A percentile compares a stretch with the other conserved stretches of the same genome.
phyloP scores from a whole-genome alignment of 2,888 invertebrate genomes.

The Cosmopolites sordidus region DNA sequence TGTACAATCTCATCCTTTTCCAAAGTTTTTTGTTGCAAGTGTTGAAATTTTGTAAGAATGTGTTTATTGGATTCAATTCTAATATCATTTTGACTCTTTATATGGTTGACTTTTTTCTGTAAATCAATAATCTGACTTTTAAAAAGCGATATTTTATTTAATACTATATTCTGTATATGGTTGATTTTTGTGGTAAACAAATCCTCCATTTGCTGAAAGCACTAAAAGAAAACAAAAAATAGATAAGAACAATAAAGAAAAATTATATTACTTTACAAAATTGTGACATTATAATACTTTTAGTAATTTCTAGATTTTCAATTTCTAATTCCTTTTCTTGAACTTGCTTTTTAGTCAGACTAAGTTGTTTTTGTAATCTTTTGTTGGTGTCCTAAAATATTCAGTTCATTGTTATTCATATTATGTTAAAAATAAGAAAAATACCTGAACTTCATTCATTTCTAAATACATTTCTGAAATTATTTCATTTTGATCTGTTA shows the following conservation, averaged over 20 bases:
- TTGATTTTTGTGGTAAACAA: slow-evolving; percentile 12
- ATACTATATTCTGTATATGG: slow-evolving; percentile 8
- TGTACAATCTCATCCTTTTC: slow-evolving; percentile 34
- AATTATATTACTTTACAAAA: slow-evolving; percentile 31
- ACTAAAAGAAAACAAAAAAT: slow-evolving; percentile 25
- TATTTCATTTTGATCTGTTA: slow-evolving; percentile 44
- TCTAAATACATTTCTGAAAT: slow-evolving; percentile 42
- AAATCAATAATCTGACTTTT: slow-evolving; percentile 13
- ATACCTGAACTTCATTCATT: slow-evolving; percentile 37
- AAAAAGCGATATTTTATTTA: slow-evolving; percentile 5
- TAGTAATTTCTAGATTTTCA: slow-evolving; percentile 28
- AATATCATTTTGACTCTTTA: slow-evolving; percentile 28
- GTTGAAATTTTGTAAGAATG: slow-evolving; percentile 39
- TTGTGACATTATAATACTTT: slow-evolving; percentile 31
- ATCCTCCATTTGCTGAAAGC: slow-evolving; percentile 15
- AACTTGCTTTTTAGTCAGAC: slow-evolving; percentile 31
- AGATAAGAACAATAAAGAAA: too few relatives aligned
- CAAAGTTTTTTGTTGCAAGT: slow-evolving; percentile 38
- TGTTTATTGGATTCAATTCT: slow-evolving; percentile 32
- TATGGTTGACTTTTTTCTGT: slow-evolving; percentile 12
- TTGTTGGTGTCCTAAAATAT: slow-evolving; percentile 34
- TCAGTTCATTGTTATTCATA: slow-evolving; percentile 13
- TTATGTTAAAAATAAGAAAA: background rate
- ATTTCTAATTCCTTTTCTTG: slow-evolving; percentile 36
- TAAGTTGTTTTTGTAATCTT: slow-evolving; percentile 36